Conservation (phyloP, 1,140 invertebrate genomes). For the Macrostomum lignano region DNA sequence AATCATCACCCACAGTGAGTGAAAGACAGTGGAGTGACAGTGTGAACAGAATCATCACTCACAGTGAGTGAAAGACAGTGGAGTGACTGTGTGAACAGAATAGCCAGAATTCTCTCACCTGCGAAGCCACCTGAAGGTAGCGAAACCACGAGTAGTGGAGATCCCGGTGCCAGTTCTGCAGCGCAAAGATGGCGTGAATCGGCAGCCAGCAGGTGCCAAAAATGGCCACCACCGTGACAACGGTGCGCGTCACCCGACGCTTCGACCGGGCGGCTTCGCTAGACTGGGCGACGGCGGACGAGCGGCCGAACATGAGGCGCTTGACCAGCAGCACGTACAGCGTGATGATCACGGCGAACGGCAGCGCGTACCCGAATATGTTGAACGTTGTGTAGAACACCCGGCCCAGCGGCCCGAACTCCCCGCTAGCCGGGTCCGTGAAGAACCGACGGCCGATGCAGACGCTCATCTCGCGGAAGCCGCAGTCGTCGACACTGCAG, state of each 20-base stretch:
- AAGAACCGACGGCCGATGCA: too few species aligned
- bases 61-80: too few species aligned
- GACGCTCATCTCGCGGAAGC: slow-evolving; percentile 33
- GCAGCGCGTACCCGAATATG: background rate
- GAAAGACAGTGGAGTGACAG: too few species aligned
- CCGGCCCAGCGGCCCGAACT: slow-evolving; percentile 9
- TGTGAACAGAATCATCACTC: too few species aligned
- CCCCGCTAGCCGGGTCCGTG: too few species aligned
- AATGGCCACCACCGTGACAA: slow-evolving; percentile 65
- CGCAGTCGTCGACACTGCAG: slow-evolving; percentile 35
- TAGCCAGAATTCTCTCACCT: too few species aligned
- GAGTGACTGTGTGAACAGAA: too few species aligned
- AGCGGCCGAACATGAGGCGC: slow-evolving; percentile 32
- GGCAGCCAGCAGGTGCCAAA: slow-evolving; percentile 84
- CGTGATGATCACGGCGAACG: background rate
- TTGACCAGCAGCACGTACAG: slow-evolving; percentile 31
- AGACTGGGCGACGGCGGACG: slow-evolving; percentile 40
- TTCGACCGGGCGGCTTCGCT: slow-evolving; percentile 47
- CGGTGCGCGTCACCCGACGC: slow-evolving; percentile 62
- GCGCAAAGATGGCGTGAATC: slow-evolving; percentile 39
- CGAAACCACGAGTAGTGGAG: slow-evolving; percentile 31
- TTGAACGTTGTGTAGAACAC: slow-evolving; percentile 8
- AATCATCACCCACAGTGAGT: too few species aligned
- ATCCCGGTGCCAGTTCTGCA: slow-evolving; percentile 20
- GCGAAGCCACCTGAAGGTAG: slow-evolving; percentile 46